phyloP scores from a whole-genome alignment of 2,888 invertebrate genomes.

The Cheiracanthium punctorium region DNA sequence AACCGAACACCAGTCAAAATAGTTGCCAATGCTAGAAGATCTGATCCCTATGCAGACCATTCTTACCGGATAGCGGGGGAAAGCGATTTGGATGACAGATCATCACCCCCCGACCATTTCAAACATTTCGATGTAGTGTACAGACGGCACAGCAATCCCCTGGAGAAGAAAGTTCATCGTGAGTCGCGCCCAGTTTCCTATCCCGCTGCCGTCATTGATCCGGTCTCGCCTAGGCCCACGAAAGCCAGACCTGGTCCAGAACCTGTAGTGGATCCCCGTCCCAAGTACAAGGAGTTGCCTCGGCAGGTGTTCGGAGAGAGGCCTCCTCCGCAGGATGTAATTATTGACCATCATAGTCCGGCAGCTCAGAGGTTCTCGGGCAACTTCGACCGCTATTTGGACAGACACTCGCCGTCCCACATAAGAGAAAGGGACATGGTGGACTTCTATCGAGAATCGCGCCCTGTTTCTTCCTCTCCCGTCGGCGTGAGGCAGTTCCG shows the following conservation, averaged over 20 bases:
- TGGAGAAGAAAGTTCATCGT: slow-evolving; percentile 52
- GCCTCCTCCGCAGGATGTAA: slow-evolving; percentile 21
- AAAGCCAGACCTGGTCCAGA: slow-evolving; percentile 36
- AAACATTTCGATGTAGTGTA: slow-evolving; percentile 64
- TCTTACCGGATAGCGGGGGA: slow-evolving; percentile 29
- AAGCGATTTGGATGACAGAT: slow-evolving; percentile 1
- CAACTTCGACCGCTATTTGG: slow-evolving; percentile 40
- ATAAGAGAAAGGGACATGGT: slow-evolving; percentile 32
- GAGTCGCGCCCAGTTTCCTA: slow-evolving; percentile 66
- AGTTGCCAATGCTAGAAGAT: slow-evolving; percentile 36
- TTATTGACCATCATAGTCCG: slow-evolving; percentile 37
- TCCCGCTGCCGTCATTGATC: slow-evolving; percentile 59
- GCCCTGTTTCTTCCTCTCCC: slow-evolving; percentile 55
- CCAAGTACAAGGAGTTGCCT: slow-evolving; percentile 54
- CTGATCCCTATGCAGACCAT: slow-evolving; percentile 41
- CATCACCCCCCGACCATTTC: slow-evolving; percentile 16
- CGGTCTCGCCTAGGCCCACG: slow-evolving; percentile 50
- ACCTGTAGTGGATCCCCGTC: slow-evolving; percentile 28
- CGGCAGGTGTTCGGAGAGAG: slow-evolving; percentile 37
- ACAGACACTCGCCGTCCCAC: slow-evolving; percentile 40
- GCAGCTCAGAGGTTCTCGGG: slow-evolving; percentile 46
- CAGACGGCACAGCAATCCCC: slow-evolving; percentile 64
- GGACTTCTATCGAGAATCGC: slow-evolving; percentile 57
- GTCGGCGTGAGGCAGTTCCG: slow-evolving; percentile 46
- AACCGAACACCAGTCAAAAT: slow-evolving; percentile 44